Evolutionary conservation across 2,113 vertebrate genomes (phyloP).

Genomic region (Anas platyrhynchos): DNA sequence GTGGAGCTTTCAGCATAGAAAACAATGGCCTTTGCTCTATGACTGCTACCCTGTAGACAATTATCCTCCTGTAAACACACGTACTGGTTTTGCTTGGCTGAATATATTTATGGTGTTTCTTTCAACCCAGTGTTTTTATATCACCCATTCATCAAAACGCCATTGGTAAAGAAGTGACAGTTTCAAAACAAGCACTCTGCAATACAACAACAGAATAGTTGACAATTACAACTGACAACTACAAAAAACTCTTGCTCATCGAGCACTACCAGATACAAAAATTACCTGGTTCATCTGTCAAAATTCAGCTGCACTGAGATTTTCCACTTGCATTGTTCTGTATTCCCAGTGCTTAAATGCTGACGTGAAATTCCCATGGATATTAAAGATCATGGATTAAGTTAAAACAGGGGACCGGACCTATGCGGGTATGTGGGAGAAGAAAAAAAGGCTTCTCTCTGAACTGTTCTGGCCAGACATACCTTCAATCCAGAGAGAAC

Average conservation of each 20-base stretch:
- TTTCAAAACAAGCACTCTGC: constrained; percentile 13
- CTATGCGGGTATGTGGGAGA: neutral
- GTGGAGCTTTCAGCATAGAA: neutral
- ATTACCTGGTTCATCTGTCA: neutral
- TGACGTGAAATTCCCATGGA: neutral
- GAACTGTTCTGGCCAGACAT: neutral
- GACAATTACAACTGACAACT: neutral
- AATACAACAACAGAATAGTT: neutral
- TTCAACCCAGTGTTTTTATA: neutral
- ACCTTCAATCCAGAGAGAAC: neutral
- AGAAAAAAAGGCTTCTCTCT: neutral
- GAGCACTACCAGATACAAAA: neutral
- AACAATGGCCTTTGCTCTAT: neutral
- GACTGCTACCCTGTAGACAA: neutral
- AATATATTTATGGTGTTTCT: neutral
- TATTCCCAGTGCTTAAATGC: neutral
- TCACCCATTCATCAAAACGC: neutral
- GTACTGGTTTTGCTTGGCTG: neutral
- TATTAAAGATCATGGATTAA: neutral
- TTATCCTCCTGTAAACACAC: neutral
- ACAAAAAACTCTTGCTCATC: neutral
- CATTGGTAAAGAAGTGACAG: neutral
- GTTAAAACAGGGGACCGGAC: neutral
- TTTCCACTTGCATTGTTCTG: neutral
- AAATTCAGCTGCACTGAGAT: neutral